These are phyloP conservation scores for Apis florea DNA, from an alignment of 1,140 invertebrate genomes.

Conservation along the genomic window DNA sequence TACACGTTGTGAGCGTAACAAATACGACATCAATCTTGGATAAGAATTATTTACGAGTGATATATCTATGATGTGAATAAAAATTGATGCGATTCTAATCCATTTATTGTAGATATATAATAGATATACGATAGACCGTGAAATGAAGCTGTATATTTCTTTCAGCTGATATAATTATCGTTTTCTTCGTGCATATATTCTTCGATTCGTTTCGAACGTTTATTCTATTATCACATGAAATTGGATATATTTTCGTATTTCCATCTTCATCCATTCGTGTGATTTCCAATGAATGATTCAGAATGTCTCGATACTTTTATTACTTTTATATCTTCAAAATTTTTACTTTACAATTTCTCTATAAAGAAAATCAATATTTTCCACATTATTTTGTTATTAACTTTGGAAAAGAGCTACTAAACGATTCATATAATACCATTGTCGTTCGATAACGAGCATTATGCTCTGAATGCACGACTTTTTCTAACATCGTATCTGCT, in stretches of 20 bases:
- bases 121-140: neutral
- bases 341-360: neutral
- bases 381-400: neutral
- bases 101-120: slow-evolving; percentile 11
- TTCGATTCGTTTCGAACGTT: too few relatives aligned
- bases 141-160: slow-evolving; percentile 20
- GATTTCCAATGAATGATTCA: neutral
- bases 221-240: too few relatives aligned
- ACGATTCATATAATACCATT: neutral
- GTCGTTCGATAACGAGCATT: neutral
- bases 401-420: neutral
- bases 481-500: neutral
- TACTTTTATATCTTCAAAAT: neutral
- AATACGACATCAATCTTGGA: slow-evolving; percentile 35
- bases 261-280: too few relatives aligned
- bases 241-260: too few relatives aligned
- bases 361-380: neutral
- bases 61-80: neutral
- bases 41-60: neutral
- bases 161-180: neutral
- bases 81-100: slow-evolving; percentile 3
- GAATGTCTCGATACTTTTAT: neutral
- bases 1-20: slow-evolving; percentile 14
- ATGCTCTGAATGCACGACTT: neutral
- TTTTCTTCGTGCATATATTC: too few relatives aligned